Conservation (phyloP, 2,113 vertebrate genomes). For the Oreotrochilus melanogaster region DNA sequence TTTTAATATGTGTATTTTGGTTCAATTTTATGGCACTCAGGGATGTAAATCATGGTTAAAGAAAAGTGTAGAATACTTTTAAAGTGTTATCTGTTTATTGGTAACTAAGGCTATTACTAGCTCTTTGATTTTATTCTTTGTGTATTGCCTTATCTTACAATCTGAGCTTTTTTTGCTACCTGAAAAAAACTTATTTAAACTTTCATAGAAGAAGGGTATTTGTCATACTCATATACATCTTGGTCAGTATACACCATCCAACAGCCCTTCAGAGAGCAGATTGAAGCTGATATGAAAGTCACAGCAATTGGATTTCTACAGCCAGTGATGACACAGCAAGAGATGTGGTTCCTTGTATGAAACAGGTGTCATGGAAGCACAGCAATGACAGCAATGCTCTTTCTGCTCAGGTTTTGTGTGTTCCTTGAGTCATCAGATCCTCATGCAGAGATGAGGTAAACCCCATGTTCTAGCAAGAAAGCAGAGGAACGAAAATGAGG, state of each 20-base stretch:
- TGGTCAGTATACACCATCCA: rapidly evolving
- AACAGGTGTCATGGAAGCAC: neutral
- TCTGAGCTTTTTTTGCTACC: neutral
- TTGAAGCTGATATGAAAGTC: neutral
- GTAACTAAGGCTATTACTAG: neutral
- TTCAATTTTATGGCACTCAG: neutral
- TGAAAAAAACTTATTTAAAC: neutral
- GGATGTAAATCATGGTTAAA: neutral
- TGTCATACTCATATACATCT: neutral
- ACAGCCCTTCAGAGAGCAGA: neutral
- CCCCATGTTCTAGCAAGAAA: neutral
- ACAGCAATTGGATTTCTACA: neutral
- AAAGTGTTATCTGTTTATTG: neutral
- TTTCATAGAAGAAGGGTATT: neutral
- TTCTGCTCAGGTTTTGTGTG: neutral
- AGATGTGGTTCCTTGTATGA: neutral
- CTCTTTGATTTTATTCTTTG: neutral
- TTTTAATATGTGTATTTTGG: neutral
- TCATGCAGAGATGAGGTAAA: rapidly evolving
- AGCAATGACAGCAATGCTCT: neutral
- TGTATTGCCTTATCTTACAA: neutral
- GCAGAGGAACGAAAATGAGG: neutral
- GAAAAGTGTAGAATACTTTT: neutral
- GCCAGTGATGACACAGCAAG: neutral
- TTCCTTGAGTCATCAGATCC: neutral